Base-by-base conservation (phyloP, 2,113 vertebrate species). In the Pycnonotus jocosus region DNA sequence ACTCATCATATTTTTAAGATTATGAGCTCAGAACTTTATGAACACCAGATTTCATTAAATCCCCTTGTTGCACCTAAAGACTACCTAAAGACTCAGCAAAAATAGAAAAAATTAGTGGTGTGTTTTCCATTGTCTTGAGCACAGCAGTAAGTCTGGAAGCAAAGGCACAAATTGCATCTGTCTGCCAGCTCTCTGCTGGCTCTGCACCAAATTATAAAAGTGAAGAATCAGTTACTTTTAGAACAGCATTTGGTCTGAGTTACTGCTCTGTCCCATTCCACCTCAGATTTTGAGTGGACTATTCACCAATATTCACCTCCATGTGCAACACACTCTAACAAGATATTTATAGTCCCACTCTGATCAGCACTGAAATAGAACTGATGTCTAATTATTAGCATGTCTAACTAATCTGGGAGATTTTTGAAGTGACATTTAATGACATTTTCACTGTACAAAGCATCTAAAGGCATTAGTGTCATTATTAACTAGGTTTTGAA, bases 1-100 rank as follows among this genome's bases (percentile, higher is more conserved):
- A 0, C 24, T 86, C 69, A 37, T 65, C 53, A 6, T 28, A 45
- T 69, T 76, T 84, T 84, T 35, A 71, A 91, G 65, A 79, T 60
- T 48, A 83, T 7, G 30, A 90, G 47, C 44, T 86, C 93, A 83
- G 56, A 94, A 50, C 45, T 73, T 90, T 33, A 82, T 35, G 50
- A 94, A 64, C 44, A 87, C 3, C 61, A 85, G 65, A 77, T 66
- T 80, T 95, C 62, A 94, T 79, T 77, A 81, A 88, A 96, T 48
- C 60, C 58, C 47, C 47, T 23, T 83, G 68, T 44, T 68, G 38
- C 72, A 51, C 31, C 60, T 77, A 83, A 91, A 73, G 72, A 44
- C n/a, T 71, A 22, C 16, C 37, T 37, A 37, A 60, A 31, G 31
- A 31, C 48, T 73, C 51, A 51, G 30, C 44, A 68, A 61, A 77